These are phyloP conservation scores for Takifugu bimaculatus DNA, from an alignment of 2,113 vertebrate genomes.

Conservation along the genomic window DNA sequence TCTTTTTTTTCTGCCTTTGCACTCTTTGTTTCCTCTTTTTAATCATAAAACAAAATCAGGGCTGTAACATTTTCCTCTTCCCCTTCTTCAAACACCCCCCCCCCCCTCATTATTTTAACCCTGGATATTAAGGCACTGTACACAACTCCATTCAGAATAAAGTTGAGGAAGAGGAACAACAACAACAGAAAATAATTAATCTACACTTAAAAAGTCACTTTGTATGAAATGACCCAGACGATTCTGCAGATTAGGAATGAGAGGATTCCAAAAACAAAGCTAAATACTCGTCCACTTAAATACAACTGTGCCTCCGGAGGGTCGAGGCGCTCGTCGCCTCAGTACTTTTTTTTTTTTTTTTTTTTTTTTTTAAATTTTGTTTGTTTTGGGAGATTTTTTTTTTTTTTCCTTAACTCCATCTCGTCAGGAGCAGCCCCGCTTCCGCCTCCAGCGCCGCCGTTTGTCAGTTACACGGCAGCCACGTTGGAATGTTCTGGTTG, in stretches of 20 bases:
- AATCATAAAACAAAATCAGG: constrained; percentile 38
- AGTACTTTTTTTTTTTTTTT: not conserved
- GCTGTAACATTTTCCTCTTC: constrained; percentile 26
- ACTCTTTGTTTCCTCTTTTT: constrained; percentile 20
- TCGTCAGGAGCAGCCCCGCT: constrained; percentile 5
- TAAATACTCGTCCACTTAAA: constrained; percentile 60
- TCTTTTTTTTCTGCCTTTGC: constrained; percentile 29
- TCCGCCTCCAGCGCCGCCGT: not conserved
- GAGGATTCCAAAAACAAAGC: constrained; percentile 42
- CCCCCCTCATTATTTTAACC: constrained; percentile 21
- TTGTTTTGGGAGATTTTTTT: constrained; percentile 17
- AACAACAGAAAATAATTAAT: constrained; percentile 10
- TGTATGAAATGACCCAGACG: constrained; percentile 53
- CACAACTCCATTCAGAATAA: constrained; percentile 43
- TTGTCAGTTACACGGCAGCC: constrained; percentile 94
- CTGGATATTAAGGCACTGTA: constrained; percentile 64
- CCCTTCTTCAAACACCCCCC: constrained; percentile 29
- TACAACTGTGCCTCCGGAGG: constrained; percentile 61
- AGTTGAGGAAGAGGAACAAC: constrained; percentile 27
- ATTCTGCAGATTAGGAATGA: constrained; percentile 61
- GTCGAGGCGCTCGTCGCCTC: constrained; percentile 51
- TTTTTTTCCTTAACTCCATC: not conserved
- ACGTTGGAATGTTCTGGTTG: constrained; percentile 90
- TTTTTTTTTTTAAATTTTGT: not conserved
- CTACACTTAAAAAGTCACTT: constrained; percentile 70